Evolutionary conservation across 64 coral and sea anemone genomes (phyloP).

Genomic region (Stichodactyla helianthus): DNA sequence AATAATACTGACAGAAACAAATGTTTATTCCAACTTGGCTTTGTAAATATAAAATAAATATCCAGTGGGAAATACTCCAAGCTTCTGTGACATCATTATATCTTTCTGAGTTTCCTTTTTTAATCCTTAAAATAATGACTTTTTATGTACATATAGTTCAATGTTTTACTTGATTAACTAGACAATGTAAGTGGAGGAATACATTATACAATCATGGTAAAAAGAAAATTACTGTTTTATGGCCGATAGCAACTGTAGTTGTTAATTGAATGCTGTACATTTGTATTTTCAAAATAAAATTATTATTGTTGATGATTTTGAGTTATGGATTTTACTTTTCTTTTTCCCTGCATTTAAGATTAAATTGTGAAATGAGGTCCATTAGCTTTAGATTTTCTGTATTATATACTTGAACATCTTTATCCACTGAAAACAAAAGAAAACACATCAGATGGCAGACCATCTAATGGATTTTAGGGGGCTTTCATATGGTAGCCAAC

Average conservation of each 20-base stretch:
- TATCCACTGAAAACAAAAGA: conserved; percentile 67
- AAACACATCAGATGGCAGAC: not conserved
- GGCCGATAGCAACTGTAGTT: not conserved
- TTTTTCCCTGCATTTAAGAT: conserved; percentile 80
- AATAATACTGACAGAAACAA: not conserved
- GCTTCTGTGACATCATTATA: not conserved
- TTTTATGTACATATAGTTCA: not conserved
- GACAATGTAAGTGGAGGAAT: not conserved
- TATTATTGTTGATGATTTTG: not conserved
- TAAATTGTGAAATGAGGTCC: conserved; percentile 82
- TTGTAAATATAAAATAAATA: conserved; percentile 8
- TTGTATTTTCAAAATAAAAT: not conserved
- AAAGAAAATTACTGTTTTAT: not conserved
- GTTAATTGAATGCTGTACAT: not conserved
- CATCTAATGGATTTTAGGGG: not conserved
- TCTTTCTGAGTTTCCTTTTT: not conserved
- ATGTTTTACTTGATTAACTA: not conserved
- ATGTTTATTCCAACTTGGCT: not conserved
- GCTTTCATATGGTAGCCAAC: not conserved
- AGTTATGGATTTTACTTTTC: conserved; percentile 10
- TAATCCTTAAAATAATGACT: not conserved
- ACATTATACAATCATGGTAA: not conserved
- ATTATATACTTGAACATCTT: conserved; percentile 70
- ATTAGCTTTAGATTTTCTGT: conserved; percentile 70
- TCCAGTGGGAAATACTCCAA: not conserved